Conservation (phyloP, 1,140 invertebrate genomes). For the Hyposmocoma kahamanoa region DNA sequence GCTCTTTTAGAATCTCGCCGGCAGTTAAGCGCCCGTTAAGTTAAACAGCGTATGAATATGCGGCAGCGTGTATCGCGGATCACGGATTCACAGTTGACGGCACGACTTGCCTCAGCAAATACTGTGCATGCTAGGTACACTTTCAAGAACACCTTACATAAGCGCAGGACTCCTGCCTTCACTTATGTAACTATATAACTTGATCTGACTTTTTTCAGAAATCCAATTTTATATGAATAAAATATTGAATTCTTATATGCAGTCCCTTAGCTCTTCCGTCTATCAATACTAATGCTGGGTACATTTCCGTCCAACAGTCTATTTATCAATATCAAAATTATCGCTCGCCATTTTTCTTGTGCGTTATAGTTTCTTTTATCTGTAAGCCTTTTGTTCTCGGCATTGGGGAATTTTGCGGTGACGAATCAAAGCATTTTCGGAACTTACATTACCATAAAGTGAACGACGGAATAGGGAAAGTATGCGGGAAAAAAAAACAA, state of each 20-base stretch:
- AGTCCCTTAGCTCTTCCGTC: too few species aligned
- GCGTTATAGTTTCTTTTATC: neutral
- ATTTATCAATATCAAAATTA: neutral
- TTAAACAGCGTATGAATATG: neutral
- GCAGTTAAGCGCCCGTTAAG: constrained; percentile 8
- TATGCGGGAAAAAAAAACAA: too few species aligned
- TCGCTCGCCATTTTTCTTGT: neutral
- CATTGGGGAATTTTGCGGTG: neutral
- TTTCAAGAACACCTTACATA: constrained; percentile 60
- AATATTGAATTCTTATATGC: constrained; percentile 17
- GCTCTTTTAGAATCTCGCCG: constrained; percentile 7
- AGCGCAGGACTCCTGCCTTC: constrained; percentile 44
- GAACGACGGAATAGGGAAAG: too few species aligned
- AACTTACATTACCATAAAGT: neutral
- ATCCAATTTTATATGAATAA: constrained; percentile 41
- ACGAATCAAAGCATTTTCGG: neutral
- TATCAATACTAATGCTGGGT: too few species aligned
- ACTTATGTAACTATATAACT: constrained; percentile 61
- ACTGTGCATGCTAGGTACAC: constrained; percentile 16
- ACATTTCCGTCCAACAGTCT: neutral
- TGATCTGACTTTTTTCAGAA: constrained; percentile 33
- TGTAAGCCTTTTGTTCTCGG: neutral
- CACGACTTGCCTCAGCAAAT: too few species aligned
- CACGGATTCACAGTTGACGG: too few species aligned
- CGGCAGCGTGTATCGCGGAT: neutral